Conservation (phyloP, 2,888 invertebrate species). For the Brenthis ino region DNA sequence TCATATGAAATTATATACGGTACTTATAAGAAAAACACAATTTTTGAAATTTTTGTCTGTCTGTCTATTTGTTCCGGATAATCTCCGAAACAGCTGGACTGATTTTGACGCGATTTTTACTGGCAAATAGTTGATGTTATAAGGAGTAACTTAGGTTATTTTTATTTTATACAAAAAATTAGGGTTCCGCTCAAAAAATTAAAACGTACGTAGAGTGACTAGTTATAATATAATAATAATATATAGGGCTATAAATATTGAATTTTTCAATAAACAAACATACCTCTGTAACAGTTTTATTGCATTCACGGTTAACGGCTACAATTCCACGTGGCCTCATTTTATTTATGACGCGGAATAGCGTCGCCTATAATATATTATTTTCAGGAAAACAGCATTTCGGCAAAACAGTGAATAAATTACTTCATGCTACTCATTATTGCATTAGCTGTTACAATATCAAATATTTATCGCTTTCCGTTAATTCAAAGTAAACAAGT, state of each 20-base stretch:
- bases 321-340: slow-evolving; percentile 35
- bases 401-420: slow-evolving; percentile 31
- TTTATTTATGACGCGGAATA: slow-evolving; percentile 40
- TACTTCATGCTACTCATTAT: slow-evolving; percentile 18
- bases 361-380: slow-evolving; percentile 36
- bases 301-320: slow-evolving; percentile 29
- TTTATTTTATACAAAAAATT: too few relatives aligned
- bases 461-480: slow-evolving; percentile 3
- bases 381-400: slow-evolving; percentile 19
- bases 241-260: slow-evolving; percentile 21
- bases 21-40: too few relatives aligned
- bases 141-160: too few relatives aligned
- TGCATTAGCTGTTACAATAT: slow-evolving; percentile 10
- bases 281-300: slow-evolving; percentile 31
- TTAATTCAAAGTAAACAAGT: not conserved
- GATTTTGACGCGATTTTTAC: too few relatives aligned
- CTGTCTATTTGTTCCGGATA: too few relatives aligned
- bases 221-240: slow-evolving; percentile 8
- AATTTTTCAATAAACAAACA: slow-evolving; percentile 21
- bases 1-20: too few relatives aligned
- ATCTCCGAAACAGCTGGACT: too few relatives aligned
- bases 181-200: too few relatives aligned
- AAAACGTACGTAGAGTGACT: too few relatives aligned
- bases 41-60: too few relatives aligned
- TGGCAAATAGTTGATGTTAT: too few relatives aligned